phyloP scores from a whole-genome alignment of 2,888 invertebrate genomes.

The Calameuta idolon region DNA sequence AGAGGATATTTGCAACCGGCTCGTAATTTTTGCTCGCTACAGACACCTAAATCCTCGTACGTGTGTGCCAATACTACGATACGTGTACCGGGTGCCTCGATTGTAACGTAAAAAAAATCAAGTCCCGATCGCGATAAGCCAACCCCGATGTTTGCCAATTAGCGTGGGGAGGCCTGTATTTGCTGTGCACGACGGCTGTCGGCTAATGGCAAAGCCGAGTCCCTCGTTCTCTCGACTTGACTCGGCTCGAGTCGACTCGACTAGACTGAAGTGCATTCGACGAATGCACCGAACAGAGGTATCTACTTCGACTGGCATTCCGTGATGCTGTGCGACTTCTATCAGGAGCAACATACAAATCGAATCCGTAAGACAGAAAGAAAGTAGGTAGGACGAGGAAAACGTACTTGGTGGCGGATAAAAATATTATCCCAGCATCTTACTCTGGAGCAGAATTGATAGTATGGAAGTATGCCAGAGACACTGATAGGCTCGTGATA shows the following conservation, averaged over 20 bases:
- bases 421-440: background rate
- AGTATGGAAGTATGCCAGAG: background rate
- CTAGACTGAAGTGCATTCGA: slow-evolving; percentile 26
- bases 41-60: background rate
- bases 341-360: background rate
- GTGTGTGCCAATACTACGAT: background rate
- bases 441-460: background rate
- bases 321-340: background rate
- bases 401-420: background rate
- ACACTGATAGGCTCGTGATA: background rate
- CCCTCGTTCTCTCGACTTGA: slow-evolving; percentile 25
- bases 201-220: slow-evolving; percentile 54
- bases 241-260: slow-evolving; percentile 17
- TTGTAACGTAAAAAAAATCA: slow-evolving; percentile 42
- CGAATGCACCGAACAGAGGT: slow-evolving; percentile 10
- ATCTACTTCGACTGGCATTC: slow-evolving; percentile 1
- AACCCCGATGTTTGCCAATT: slow-evolving; percentile 59
- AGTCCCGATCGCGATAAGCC: slow-evolving; percentile 56
- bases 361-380: background rate
- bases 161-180: slow-evolving; percentile 43
- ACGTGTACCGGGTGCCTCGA: background rate
- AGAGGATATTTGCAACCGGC: background rate
- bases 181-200: slow-evolving; percentile 50
- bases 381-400: background rate
- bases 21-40: background rate